These are phyloP conservation scores for Choloepus hoffmanni DNA, from an alignment of 2,113 vertebrate genomes.

Conservation along the genomic window DNA sequence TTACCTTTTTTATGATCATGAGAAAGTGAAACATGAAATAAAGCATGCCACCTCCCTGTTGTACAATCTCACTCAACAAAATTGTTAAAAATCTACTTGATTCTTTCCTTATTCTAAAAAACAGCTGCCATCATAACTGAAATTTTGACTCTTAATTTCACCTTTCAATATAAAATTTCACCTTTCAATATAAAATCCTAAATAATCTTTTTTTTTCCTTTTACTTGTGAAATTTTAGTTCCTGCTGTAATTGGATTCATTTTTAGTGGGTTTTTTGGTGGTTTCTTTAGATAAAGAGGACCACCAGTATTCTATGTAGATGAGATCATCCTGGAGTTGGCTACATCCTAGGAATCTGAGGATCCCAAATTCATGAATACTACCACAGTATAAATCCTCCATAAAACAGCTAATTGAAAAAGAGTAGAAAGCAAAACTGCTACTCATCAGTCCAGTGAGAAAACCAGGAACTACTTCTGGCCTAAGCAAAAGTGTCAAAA, in stretches of 20 bases:
- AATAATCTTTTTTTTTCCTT: conserved; percentile 6
- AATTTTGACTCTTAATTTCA: background rate
- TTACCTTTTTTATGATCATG: too few species aligned
- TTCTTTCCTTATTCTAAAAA: background rate
- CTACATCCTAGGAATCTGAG: background rate
- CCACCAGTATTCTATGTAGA: background rate
- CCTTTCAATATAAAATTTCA: conserved; percentile 5
- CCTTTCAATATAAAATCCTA: conserved; percentile 24
- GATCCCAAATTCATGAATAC: background rate
- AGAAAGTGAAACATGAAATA: background rate
- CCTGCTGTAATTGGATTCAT: background rate
- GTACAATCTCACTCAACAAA: background rate
- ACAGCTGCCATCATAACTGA: background rate
- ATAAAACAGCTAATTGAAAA: background rate
- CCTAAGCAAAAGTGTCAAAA: background rate
- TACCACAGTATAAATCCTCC: background rate
- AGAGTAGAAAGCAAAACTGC: conserved; percentile 41
- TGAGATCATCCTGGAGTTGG: background rate
- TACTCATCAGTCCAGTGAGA: background rate
- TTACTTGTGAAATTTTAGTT: background rate
- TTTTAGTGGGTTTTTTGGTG: background rate
- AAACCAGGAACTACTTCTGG: background rate
- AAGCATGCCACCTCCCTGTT: background rate
- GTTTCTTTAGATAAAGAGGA: background rate
- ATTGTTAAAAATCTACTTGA: background rate